Evolutionary conservation across 2,888 invertebrate species (phyloP), one percentile per base, ranked within the genome.

Genomic region (Scaptomyza reducta): DNA sequence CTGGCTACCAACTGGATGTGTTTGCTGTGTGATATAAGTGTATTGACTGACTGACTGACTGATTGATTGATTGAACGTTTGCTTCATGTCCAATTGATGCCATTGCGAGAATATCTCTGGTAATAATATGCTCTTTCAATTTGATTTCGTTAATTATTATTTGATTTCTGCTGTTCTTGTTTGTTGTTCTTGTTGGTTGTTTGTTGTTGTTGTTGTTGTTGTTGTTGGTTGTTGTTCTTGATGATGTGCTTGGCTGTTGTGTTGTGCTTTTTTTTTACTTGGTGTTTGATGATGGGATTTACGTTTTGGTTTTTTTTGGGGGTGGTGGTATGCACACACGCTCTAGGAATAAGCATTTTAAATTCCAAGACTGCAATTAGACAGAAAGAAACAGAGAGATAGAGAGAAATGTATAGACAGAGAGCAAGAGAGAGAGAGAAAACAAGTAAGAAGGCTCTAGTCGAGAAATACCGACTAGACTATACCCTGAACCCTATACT

Each of bases 331-430:
- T 27, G 27, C 27, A 62, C 61, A 51, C 60, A 53, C 51, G 47
- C 51, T 51, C 65, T 57, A 51, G 14, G 47, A 29, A 65, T 14
- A 49, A 54, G 51, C 70, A 56, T 65, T 76, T 87, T 83, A 89
- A 83, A 89, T 89, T 88, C 88, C 90, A 71, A 89, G 87, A 90
- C 88, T 89, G 88, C 70, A 88, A 88, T 79, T 77, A 80, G 71
- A 89, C 59, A 72, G 61, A 84, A 54, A 79, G 50, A 84, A 54
- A 77, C 46, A 49, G 42, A 47, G 14, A 45, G 13, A 49, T 50
- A 42, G 33, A 41, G 14, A 31, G 14, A 18, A 7, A 33, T n/a
- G 42, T 16, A 50, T 29, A 58, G 38, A 81, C 27, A 50, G 31
- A 60, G 18, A 42, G 13, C 49, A 1, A 67, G 27, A 33, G 22